A percentile compares a stretch with the other conserved stretches of the same genome.
Evolutionary conservation across 2,888 invertebrate species (phyloP).

Genomic region (Heliothis peltigera): DNA sequence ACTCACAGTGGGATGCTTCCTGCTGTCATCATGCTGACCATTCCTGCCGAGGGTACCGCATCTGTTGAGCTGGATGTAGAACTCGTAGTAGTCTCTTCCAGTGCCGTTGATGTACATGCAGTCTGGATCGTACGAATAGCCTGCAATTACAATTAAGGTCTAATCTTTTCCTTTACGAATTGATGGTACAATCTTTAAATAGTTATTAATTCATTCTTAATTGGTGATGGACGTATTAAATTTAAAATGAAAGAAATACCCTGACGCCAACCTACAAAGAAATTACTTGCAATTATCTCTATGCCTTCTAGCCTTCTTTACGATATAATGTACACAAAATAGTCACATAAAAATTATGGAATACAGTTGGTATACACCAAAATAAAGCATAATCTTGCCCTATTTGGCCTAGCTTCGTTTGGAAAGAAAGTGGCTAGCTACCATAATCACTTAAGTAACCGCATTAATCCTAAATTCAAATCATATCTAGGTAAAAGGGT

Average conservation of each 20-base stretch:
- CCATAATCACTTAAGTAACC: slow-evolving; percentile 39
- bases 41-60: slow-evolving; percentile 97
- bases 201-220: too few species aligned
- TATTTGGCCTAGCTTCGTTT: slow-evolving; percentile 40
- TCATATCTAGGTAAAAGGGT: slow-evolving; percentile 52
- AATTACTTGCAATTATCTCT: too few species aligned
- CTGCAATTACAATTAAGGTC: slow-evolving; percentile 83
- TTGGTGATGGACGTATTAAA: too few species aligned
- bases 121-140: slow-evolving; percentile 97
- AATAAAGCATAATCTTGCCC: slow-evolving; percentile 25
- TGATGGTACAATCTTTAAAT: too few species aligned
- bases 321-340: too few species aligned
- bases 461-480: slow-evolving; percentile 8
- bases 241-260: too few species aligned
- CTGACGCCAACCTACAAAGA: too few species aligned
- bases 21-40: slow-evolving; percentile 95
- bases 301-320: too few species aligned
- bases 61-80: slow-evolving; percentile 97
- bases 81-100: slow-evolving; percentile 97
- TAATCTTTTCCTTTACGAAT: too few species aligned
- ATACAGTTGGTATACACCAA: too few species aligned
- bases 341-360: slow-evolving; percentile 21
- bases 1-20: slow-evolving; percentile 96
- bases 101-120: slow-evolving; percentile 98
- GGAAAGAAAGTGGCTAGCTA: slow-evolving; percentile 52